These are phyloP conservation scores for Pitta sordida DNA, from an alignment of 2,113 vertebrate species.

Conservation along the genomic window DNA sequence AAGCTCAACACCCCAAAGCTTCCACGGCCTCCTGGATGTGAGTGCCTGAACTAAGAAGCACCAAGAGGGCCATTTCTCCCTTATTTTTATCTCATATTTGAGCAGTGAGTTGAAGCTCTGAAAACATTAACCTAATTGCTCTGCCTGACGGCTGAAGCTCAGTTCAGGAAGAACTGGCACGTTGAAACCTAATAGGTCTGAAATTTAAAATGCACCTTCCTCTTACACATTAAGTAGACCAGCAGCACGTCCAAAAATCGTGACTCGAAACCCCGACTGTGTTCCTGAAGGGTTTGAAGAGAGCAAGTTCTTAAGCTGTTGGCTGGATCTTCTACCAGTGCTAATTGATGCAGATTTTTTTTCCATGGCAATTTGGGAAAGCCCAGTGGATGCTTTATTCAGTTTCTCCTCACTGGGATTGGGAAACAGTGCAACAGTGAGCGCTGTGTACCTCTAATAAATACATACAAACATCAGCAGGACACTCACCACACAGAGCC, in stretches of 20 bases:
- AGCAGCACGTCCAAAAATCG: neutral
- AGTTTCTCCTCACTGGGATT: neutral
- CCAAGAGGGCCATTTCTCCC: neutral
- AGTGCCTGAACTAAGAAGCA: neutral
- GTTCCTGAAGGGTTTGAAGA: neutral
- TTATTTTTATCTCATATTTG: neutral
- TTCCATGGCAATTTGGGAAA: neutral
- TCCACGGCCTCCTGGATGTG: fast-evolving
- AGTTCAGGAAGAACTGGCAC: neutral
- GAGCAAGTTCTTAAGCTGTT: neutral
- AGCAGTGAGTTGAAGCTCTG: neutral
- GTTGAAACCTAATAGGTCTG: neutral
- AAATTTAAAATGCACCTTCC: neutral
- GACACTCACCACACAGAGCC: neutral
- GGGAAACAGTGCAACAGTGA: neutral
- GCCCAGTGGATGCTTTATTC: neutral
- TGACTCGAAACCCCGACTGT: neutral
- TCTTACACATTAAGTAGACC: neutral
- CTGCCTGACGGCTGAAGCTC: neutral
- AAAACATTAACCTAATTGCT: neutral
- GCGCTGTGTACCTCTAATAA: neutral
- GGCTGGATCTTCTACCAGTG: neutral
- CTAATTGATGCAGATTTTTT: neutral
- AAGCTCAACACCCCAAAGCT: fast-evolving
- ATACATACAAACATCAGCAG: neutral